Evolutionary conservation across 2,888 invertebrate species (phyloP), one percentile per base, ranked within the genome.

Genomic region (Congeria kusceri): DNA sequence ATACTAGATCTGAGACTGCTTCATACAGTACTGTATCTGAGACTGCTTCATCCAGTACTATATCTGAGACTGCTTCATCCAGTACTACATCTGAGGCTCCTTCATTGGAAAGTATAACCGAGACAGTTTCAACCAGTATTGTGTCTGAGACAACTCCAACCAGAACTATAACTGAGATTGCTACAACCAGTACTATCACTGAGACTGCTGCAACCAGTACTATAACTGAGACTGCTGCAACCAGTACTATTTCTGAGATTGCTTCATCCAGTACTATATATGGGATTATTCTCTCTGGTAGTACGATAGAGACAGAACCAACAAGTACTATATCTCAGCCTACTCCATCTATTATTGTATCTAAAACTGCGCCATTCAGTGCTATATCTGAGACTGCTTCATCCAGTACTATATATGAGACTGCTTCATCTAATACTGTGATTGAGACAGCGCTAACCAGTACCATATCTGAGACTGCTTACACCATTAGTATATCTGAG

Each of bases 101-200:
- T 25, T 18, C 23, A 7, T 27, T 49, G 1, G 18, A 25, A 5
- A 53, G 59, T 29, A 57, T 59, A 7, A 59, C 65, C 13, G 29
- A 13, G 18, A 25, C 64, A 0, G 11, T 27, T 32, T 7, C 65
- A 7, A 46, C 58, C 20, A 23, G 27, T 0, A 47, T 20, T 23
- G 23, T 62, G 7, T 49, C 67, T 0, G 46, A 27, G 13, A 18
- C 73, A 15, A 32, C 67, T 13, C 1, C 39, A 39, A 13, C 39
- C 1, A 13, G 11, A 13, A 39, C 9, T 7, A 39, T 15, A 9
- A 39, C 39, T 5, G 11, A 39, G 5, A 46, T 25, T 3, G 27
- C 65, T 3, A 27, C 72, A 25, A 57, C 65, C 46, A 29, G n/a
- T 15, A 47, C 39, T 20, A 28, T 59, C 28, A 56, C 53, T 0